Percentiles rank a stretch among this genome's conserved stretches.
phyloP scores from a whole-genome alignment of 1,140 invertebrate genomes.

The Yoshiicerus persimilis region DNA sequence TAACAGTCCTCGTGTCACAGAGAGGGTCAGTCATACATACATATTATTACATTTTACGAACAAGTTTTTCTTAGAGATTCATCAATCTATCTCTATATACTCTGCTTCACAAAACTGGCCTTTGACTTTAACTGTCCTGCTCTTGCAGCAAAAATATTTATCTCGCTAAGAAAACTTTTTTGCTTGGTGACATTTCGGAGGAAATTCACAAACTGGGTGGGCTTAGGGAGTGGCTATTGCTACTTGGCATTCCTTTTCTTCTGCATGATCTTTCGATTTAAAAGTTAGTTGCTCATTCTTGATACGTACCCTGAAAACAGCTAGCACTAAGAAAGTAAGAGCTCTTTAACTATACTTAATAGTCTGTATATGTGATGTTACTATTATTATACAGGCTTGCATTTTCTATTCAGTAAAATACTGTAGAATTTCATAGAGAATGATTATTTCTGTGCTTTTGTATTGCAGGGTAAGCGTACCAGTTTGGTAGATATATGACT shows the following conservation, averaged over 20 bases:
- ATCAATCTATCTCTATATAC: neutral
- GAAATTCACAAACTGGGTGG: neutral
- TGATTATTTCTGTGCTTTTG: neutral
- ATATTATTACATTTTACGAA: neutral
- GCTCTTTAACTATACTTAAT: neutral
- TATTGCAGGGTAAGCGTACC: neutral
- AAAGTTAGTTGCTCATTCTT: neutral
- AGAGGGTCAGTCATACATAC: neutral
- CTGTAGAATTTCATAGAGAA: neutral
- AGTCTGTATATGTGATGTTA: neutral
- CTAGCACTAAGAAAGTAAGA: neutral
- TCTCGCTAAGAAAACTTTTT: neutral
- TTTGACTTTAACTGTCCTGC: conserved; percentile 1
- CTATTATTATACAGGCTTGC: neutral
- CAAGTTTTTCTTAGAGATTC: neutral
- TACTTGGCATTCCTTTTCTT: neutral
- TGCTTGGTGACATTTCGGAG: neutral
- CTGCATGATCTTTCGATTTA: neutral
- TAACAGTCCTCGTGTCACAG: neutral
- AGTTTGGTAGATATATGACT: neutral
- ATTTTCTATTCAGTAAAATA: neutral
- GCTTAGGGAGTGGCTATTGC: neutral
- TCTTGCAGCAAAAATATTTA: neutral
- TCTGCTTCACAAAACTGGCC: neutral
- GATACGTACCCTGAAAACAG: neutral